Evolutionary conservation across 2,888 invertebrate genomes (phyloP).

Genomic region (Falcaria lacertinaria): DNA sequence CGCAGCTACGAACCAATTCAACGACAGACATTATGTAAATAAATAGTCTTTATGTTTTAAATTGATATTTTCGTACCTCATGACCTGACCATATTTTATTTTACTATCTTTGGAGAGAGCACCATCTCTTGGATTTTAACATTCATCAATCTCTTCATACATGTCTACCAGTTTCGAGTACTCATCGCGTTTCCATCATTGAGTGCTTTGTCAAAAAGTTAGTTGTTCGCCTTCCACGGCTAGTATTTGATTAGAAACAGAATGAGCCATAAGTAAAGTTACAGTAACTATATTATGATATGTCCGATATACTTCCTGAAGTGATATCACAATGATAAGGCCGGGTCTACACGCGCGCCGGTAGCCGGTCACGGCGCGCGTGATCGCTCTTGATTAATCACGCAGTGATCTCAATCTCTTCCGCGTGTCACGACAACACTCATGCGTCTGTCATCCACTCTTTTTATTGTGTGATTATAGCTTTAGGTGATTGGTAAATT

Average conservation of each 20-base stretch:
- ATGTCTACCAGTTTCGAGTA: too few relatives aligned
- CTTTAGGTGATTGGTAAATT: background rate
- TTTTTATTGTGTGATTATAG: background rate
- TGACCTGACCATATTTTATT: too few relatives aligned
- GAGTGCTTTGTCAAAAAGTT: too few relatives aligned
- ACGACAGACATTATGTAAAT: too few relatives aligned
- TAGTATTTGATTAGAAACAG: too few relatives aligned
- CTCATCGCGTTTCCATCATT: too few relatives aligned
- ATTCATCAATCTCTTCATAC: too few relatives aligned
- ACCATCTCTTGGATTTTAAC: too few relatives aligned
- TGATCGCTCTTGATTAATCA: conserved; percentile 48
- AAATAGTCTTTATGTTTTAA: too few relatives aligned
- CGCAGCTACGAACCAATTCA: conserved; percentile 1
- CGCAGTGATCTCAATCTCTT: conserved; percentile 47
- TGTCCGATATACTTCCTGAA: background rate
- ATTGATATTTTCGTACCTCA: too few relatives aligned
- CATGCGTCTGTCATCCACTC: background rate
- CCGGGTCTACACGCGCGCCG: background rate
- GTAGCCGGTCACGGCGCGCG: conserved; percentile 36
- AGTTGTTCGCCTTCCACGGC: too few relatives aligned
- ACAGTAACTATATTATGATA: background rate
- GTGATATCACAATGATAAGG: background rate
- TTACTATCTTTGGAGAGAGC: too few relatives aligned
- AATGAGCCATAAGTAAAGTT: background rate
- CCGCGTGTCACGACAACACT: conserved; percentile 40